Base-by-base conservation (phyloP, 2,888 invertebrate genomes). In the Caradrina clavipalpis region DNA sequence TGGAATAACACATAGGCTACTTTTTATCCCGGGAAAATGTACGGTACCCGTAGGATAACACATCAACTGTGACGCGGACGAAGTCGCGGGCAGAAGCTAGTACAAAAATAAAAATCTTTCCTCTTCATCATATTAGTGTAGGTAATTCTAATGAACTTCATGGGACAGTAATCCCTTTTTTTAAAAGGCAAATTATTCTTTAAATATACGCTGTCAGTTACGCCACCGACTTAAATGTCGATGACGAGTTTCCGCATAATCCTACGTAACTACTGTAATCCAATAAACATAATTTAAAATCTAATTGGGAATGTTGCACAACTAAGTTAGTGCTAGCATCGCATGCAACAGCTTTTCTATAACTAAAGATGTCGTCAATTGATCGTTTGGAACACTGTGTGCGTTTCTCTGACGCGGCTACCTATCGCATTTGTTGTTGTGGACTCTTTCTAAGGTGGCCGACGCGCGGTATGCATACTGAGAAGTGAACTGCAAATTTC, bases 401-500 rank as follows among this genome's bases (percentile, higher is more conserved):
- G 88, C 90, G 91, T 92, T 92, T 91, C 91, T 90, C 89, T 85
- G 81, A 77, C 86, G 83, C 59, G 69, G 45, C 87, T 86, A 79
- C 88, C 86, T 87, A 85, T 84, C 86, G 83, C 86, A 75, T 79
- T 84, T 87, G 83, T 85, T 81, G 84, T 84, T 83, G 86, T 85
- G 84, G 80, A 81, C 79, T 88, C 88, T 85, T 87, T 89, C 86
- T 89, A 87, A 86, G 87, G 88, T 81, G 83, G 83, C 71, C 71
- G 77, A 73, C 57, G 84, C 88, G 90, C 86, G 91, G 88, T 80
- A 88, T 89, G 92, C 90, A 92, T 92, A 89, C 88, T 84, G 84
- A 88, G 82, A 87, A 86, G 80, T 83, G 80, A 81, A 83, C 86
- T 82, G 86, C 87, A 80, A 91, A 90, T 92, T 91, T 92, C 91